phyloP scores from a whole-genome alignment of 2,888 invertebrate species.

The Patella pellucida region DNA sequence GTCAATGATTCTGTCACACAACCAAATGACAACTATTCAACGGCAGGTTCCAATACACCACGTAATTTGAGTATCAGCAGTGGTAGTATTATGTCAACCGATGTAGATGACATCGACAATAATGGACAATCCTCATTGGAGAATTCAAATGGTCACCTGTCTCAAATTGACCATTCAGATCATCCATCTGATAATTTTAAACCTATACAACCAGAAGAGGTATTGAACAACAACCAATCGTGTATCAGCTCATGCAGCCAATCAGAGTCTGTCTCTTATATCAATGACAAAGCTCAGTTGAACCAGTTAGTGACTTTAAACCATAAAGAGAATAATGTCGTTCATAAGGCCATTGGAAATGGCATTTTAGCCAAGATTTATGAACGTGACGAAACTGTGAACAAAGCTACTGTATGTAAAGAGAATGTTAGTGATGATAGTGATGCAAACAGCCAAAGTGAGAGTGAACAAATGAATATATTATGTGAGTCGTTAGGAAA shows the following conservation, averaged over 20 bases:
- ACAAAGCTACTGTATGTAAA: too few relatives aligned
- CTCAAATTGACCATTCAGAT: slow-evolving; percentile 1
- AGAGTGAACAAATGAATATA: too few relatives aligned
- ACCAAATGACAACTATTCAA: neutral
- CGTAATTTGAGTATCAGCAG: neutral
- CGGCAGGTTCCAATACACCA: neutral
- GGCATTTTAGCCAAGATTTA: too few relatives aligned
- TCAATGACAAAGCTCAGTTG: neutral
- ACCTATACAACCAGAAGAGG: neutral
- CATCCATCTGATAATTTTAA: neutral
- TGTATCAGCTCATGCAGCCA: neutral
- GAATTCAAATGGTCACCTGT: slow-evolving; percentile 2
- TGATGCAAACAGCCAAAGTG: too few relatives aligned
- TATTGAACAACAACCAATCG: neutral
- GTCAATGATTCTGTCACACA: neutral
- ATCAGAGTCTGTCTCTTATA: slow-evolving; percentile 2
- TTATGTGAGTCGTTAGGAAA: too few relatives aligned
- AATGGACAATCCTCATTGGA: neutral
- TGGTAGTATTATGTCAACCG: neutral
- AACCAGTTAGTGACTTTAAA: neutral
- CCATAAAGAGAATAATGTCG: neutral
- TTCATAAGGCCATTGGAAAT: too few relatives aligned
- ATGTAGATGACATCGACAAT: neutral
- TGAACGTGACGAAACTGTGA: too few relatives aligned
- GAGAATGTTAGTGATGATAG: too few relatives aligned